Conservation (phyloP, 1,140 invertebrate species). For the Bombus waltoni region DNA sequence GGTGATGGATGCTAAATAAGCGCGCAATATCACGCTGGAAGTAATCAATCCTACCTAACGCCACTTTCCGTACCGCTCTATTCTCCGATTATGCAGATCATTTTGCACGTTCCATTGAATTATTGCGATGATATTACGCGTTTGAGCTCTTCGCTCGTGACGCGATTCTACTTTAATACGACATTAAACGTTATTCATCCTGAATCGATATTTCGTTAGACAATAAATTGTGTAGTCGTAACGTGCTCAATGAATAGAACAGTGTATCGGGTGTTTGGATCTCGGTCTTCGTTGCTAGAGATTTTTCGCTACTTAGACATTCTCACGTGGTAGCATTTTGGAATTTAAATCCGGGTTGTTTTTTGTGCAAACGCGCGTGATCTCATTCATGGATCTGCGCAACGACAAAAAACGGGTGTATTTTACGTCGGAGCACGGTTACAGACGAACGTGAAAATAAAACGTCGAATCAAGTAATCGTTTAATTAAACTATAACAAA, state of each 20-base stretch:
- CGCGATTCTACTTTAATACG: constrained; percentile 29
- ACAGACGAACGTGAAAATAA: neutral
- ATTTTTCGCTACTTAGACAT: neutral
- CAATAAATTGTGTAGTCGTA: neutral
- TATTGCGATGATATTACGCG: constrained; percentile 21
- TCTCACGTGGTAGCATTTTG: neutral
- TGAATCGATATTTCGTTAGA: constrained; percentile 8
- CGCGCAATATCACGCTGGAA: neutral
- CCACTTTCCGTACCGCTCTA: no score
- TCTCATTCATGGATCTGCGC: neutral
- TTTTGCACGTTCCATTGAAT: constrained; percentile 22
- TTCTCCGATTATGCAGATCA: neutral
- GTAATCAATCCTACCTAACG: neutral
- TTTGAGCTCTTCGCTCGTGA: constrained; percentile 18
- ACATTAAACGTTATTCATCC: neutral
- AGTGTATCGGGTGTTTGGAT: no score
- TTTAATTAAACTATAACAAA: neutral
- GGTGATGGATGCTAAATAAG: neutral
- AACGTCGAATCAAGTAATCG: neutral
- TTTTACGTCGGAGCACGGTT: neutral
- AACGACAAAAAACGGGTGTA: neutral
- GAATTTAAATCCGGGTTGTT: neutral
- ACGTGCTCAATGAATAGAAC: neutral
- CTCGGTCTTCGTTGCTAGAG: neutral
- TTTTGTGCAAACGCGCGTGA: neutral